phyloP scores from a whole-genome alignment of 2,888 invertebrate species.

The Acheta domesticus region DNA sequence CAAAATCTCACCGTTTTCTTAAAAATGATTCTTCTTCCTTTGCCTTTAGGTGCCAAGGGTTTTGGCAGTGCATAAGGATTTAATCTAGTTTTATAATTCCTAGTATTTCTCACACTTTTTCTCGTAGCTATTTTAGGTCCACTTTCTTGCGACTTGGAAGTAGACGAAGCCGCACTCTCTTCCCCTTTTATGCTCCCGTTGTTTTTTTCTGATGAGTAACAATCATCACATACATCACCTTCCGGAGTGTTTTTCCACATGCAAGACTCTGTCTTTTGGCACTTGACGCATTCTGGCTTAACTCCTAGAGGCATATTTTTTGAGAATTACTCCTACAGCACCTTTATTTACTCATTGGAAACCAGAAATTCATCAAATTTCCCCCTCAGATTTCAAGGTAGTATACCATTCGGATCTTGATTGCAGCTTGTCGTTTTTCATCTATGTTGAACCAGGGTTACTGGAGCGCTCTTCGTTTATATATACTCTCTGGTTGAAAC shows the following conservation, averaged over 20 bases:
- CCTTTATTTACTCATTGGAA: too few species aligned
- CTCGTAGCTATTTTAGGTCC: conserved; percentile 47
- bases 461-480: too few species aligned
- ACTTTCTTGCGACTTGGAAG: conserved; percentile 43
- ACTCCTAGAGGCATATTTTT: conserved; percentile 51
- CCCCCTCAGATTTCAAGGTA: too few species aligned
- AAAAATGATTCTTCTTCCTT: conserved; percentile 72
- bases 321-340: not conserved
- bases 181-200: conserved; percentile 41
- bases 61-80: conserved; percentile 50
- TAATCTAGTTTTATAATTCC: conserved; percentile 49
- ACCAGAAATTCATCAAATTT: too few species aligned
- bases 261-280: conserved; percentile 64
- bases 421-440: too few species aligned
- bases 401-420: too few species aligned
- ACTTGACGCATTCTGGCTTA: conserved; percentile 66
- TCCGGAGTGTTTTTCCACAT: conserved; percentile 73
- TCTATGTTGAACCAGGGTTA: too few species aligned
- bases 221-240: conserved; percentile 74
- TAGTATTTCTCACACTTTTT: conserved; percentile 59
- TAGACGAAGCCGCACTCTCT: conserved; percentile 41
- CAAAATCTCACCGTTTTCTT: conserved; percentile 57
- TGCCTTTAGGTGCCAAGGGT: conserved; percentile 58
- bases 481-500: too few species aligned
- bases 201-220: conserved; percentile 56